Percentiles rank a stretch among this genome's conserved stretches.
Evolutionary conservation across 1,140 invertebrate genomes (phyloP).

Genomic region (Caenorhabditis briggsae): DNA sequence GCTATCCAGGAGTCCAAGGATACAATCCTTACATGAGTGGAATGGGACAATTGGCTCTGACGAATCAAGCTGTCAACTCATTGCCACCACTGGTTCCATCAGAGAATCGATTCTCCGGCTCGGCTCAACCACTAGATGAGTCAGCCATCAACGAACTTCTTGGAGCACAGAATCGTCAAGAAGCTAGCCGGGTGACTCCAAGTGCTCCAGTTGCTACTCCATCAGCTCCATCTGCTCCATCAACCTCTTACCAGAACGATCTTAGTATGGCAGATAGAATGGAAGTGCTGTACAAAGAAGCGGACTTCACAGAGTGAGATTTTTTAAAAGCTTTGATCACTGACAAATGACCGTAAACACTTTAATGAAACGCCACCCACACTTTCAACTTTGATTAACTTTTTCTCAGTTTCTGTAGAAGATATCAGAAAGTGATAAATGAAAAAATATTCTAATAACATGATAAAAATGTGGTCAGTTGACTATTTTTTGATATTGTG

Average conservation of each 20-base stretch:
- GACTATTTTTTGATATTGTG: too few species aligned
- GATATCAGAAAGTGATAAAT: too few species aligned
- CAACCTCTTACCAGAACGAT: background rate
- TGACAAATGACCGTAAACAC: too few species aligned
- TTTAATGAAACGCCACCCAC: background rate
- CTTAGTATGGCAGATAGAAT: conserved; percentile 36
- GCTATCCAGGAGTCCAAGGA: background rate
- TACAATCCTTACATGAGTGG: conserved; percentile 16
- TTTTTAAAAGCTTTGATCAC: background rate
- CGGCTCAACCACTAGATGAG: conserved; percentile 6
- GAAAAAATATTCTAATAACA: too few species aligned
- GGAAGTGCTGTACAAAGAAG: conserved; percentile 61
- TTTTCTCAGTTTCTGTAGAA: too few species aligned
- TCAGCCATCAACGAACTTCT: background rate
- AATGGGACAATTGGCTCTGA: conserved; percentile 32
- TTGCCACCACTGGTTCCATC: conserved; percentile 26
- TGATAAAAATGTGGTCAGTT: too few species aligned
- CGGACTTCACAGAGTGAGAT: conserved; percentile 54
- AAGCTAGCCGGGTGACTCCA: background rate
- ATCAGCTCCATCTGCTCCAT: background rate
- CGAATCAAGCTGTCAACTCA: background rate
- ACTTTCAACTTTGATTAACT: too few species aligned
- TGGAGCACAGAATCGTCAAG: background rate
- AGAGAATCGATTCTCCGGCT: background rate
- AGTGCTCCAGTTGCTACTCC: background rate